Evolutionary conservation across 2,888 invertebrate species (phyloP), one percentile per base, ranked within the genome.

Genomic region (Nemapogon koenigi): DNA sequence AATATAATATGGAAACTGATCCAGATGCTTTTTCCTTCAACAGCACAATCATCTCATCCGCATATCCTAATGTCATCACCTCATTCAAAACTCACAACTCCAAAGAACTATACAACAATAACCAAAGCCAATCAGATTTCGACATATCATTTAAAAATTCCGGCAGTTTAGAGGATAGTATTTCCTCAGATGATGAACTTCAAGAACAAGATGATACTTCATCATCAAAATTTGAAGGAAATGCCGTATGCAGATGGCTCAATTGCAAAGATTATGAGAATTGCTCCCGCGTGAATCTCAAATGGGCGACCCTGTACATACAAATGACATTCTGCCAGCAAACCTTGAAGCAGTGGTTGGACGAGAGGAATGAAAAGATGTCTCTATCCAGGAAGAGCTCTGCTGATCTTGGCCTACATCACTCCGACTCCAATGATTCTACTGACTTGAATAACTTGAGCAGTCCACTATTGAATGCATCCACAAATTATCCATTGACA

Each of bases 311-410:
- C 2, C 60, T 93, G 18, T 91, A 87, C 55, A 91, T 93, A 41
- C 92, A 92, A 66, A 92, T 93, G 92, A 84, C 90, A 26, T 80
- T 87, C 36, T 92, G 92, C 56, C 85, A 89, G 50, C 81, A 83
- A 46, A 92, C 91, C 0, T 65, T 93, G 32, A 83, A 87, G 42
- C 83, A 88, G 37, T 92, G 91, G 91, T 54, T 92, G 18, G 83
- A 86, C 38, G 79, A 82, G 16, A 72, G 90, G 32, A 88, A 87
- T 50, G 55, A 54, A 10, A 60, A 58, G 13, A 51, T 75, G 42
- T 38, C 51, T 11, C 42, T 53, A 1, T 49, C 57, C 0, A 56
- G 64, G 16, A 76, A 75, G 43, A 56, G 54, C 3, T 76, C 75
- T 0, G 67, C 67, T 0, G 75, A 75, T 15, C 42, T 69, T 25